Percentiles rank a stretch among this genome's conserved stretches.
phyloP scores from a whole-genome alignment of 2,113 vertebrate species.

The Lagopus leucura region DNA sequence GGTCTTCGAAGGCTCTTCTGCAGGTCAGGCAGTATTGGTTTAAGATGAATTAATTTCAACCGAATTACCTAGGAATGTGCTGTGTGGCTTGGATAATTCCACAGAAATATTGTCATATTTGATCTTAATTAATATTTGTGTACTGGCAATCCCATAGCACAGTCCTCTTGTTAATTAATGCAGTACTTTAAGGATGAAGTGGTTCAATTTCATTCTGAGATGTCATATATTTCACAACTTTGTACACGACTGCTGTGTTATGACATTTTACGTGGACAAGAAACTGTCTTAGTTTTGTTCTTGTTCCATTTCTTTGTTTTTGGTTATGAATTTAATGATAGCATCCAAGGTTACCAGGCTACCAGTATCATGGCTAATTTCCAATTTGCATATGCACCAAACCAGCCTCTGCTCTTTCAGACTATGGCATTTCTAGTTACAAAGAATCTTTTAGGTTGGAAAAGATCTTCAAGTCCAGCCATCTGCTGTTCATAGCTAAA shows the following conservation, averaged over 20 bases:
- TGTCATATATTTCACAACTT: background rate
- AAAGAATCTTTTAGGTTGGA: too few species aligned
- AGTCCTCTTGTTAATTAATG: background rate
- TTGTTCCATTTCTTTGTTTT: background rate
- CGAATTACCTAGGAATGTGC: background rate
- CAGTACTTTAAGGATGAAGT: background rate
- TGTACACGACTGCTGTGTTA: background rate
- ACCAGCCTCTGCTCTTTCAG: background rate
- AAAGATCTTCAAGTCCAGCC: too few species aligned
- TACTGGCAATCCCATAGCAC: accelerated
- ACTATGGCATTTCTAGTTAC: background rate
- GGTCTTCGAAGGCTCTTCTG: background rate
- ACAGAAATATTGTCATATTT: background rate
- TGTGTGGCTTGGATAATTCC: background rate
- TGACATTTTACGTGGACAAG: background rate
- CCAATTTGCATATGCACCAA: background rate
- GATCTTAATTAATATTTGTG: background rate
- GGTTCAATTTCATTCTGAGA: background rate
- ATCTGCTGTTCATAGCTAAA: background rate
- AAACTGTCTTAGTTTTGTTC: background rate
- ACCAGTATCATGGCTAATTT: background rate
- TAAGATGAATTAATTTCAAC: background rate
- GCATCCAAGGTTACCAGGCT: background rate
- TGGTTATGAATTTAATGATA: background rate
- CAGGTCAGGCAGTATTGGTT: background rate